Evolutionary conservation across 2,888 invertebrate species (phyloP), one percentile per base, ranked within the genome.

Genomic region (Nomada ferruginata): DNA sequence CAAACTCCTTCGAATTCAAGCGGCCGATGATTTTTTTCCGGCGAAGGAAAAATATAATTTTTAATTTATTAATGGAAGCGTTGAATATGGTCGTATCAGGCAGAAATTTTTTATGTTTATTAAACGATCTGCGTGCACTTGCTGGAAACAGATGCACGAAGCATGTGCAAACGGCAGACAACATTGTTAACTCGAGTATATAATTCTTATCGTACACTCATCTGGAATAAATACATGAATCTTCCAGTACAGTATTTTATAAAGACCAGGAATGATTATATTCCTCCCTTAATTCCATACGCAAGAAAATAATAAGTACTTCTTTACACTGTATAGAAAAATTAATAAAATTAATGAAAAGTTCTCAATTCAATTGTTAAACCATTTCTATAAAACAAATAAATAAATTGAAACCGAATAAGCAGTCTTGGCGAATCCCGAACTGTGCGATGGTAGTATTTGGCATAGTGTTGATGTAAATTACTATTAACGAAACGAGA

Each of bases 401-500:
- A 20, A 13, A 50, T 70, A 52, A 57, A 9, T 42, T 0, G 36
- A 42, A 59, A 29, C 20, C 15, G n/a, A 63, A 9, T 0, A n/a
- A 15, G 4, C 53, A 20, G 36, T 13, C 18, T 5, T 1, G 47
- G 47, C 47, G n/a, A 18, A 15, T 52, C 50, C 23, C 23, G 47
- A 15, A 52, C 59, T 44, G 15, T 42, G 15, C 20, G 47, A 26
- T 53, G 26, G 42, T 11, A 52, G 11, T 44, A 77, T 55, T 66
- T 36, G 77, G 76, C 20, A 20, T 42, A 75, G 82, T 57, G 82
- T 70, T 68, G 64, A 76, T 59, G 82, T 75, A 76, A 82, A 82
- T 71, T 73, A 72, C 59, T 55, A 72, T 77, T 83, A 83, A 83
- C 55, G 83, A 83, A 76, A 77, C 68, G 77, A 66, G 65, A 72